Evolutionary conservation across 1,140 invertebrate genomes (phyloP).

Genomic region (Nephotettix cincticeps): DNA sequence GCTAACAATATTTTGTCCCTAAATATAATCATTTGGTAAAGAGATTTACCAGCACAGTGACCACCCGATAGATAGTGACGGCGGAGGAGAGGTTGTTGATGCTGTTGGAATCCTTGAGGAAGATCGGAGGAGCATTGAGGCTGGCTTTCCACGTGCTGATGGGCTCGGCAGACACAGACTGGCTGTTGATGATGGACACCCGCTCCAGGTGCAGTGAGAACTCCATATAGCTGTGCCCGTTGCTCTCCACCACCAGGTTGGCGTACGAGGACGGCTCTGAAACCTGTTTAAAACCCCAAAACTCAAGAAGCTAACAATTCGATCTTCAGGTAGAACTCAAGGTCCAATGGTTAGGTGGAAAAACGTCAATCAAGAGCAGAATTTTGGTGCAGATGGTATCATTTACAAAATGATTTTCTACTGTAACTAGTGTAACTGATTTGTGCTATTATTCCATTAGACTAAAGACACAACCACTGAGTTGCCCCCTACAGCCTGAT

Average conservation of each 20-base stretch:
- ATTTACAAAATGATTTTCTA: no score
- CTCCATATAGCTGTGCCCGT: conserved; percentile 70
- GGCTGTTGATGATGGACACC: conserved; percentile 51
- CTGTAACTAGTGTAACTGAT: no score
- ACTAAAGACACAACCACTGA: no score
- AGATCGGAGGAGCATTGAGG: conserved; percentile 59
- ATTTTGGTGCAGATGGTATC: no score
- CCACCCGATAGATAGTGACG: conserved; percentile 76
- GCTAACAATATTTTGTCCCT: background rate
- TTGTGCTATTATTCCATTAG: no score
- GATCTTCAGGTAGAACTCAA: no score
- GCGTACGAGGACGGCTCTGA: conserved; percentile 65
- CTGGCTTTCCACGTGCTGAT: conserved; percentile 70
- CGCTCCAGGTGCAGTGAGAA: conserved; percentile 68
- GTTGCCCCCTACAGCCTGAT: no score
- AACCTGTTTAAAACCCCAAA: no score
- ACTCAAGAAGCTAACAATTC: no score
- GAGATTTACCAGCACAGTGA: conserved; percentile 66
- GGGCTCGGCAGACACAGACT: conserved; percentile 56
- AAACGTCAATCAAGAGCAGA: no score
- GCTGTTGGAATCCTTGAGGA: conserved; percentile 59
- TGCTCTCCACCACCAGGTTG: conserved; percentile 57
- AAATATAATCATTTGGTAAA: background rate
- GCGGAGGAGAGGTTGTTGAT: conserved; percentile 77
- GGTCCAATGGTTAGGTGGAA: no score